Base-by-base conservation (phyloP, 2,888 invertebrate genomes). In the Nomada fabriciana region DNA sequence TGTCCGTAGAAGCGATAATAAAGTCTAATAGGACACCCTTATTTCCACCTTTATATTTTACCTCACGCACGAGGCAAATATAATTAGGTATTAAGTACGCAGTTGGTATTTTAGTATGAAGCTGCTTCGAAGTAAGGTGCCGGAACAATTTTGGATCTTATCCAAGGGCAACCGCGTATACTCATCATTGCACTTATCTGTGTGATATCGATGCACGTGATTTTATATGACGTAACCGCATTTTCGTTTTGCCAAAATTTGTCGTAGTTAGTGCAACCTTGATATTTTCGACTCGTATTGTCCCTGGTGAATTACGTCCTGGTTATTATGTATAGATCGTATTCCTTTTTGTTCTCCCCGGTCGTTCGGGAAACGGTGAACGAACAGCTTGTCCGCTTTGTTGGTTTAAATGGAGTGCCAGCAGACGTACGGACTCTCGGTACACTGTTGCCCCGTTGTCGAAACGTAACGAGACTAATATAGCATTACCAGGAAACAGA, bases 51-150 rank as follows among this genome's bases (percentile, higher is more conserved):
- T 64, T 23, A 43, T 59, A 64, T 68, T 63, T 68, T 29, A 50
- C 67, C 63, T 81, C 75, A 72, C 59, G 69, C 60, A 82, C 59
- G 42, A 52, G 60, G 63, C 72, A 78, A 80, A 84, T 87, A 87
- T 87, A 82, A 86, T 88, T 88, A 85, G 78, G 76, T 80, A 76
- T 87, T 84, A 81, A 89, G 81, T 85, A 88, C 82, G 85, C 82
- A 86, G 76, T 88, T 88, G 77, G 82, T 89, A 88, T 89, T 89
- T 88, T 86, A 85, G 83, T 89, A 82, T 85, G 79, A 84, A 82
- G 83, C 84, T 82, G 80, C 78, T 75, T 78, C 76, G 78, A 76
- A 83, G 82, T 80, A 89, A 85, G 83, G 85, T 86, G 65, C 84
- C 76, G 78, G 76, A 86, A 88, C 80, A 83, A 86, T 89, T 88